phyloP scores from a whole-genome alignment of 2,888 invertebrate species.

The Leptinotarsa peninsularis region DNA sequence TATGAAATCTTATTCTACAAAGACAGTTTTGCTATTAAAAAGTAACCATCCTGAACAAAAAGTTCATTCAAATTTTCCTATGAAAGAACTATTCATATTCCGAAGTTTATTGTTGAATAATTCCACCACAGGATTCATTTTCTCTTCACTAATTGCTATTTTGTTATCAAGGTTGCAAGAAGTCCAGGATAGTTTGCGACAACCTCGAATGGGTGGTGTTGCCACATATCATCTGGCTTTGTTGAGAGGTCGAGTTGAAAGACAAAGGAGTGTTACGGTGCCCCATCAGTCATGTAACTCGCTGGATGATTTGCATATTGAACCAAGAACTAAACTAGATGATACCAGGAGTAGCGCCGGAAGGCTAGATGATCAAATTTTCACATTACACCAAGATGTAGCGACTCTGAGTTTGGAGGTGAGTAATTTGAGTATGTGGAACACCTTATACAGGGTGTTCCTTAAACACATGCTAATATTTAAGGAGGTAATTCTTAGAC shows the following conservation, averaged over 20 bases:
- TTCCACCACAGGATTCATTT: no score
- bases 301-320: slow-evolving; percentile 74
- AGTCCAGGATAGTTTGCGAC: slow-evolving; percentile 57
- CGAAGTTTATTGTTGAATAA: no score
- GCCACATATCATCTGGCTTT: slow-evolving; percentile 66
- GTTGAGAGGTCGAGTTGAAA: slow-evolving; percentile 76
- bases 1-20: no score
- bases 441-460: no score
- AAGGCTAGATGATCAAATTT: slow-evolving; percentile 84
- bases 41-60: no score
- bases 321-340: slow-evolving; percentile 55
- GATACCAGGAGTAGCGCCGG: slow-evolving; percentile 71
- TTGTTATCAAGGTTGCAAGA: slow-evolving; percentile 59
- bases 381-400: slow-evolving; percentile 86
- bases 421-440: slow-evolving; percentile 48
- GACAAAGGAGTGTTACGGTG: slow-evolving; percentile 74
- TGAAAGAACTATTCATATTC: no score
- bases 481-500: no score
- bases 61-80: no score
- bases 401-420: slow-evolving; percentile 87
- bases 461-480: no score
- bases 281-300: slow-evolving; percentile 70
- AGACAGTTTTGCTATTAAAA: no score
- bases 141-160: no score
- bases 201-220: slow-evolving; percentile 61